Percentiles rank a stretch among this genome's conserved stretches.
Conservation (phyloP, 2,888 invertebrate species). For the Octonoba sinensis region DNA sequence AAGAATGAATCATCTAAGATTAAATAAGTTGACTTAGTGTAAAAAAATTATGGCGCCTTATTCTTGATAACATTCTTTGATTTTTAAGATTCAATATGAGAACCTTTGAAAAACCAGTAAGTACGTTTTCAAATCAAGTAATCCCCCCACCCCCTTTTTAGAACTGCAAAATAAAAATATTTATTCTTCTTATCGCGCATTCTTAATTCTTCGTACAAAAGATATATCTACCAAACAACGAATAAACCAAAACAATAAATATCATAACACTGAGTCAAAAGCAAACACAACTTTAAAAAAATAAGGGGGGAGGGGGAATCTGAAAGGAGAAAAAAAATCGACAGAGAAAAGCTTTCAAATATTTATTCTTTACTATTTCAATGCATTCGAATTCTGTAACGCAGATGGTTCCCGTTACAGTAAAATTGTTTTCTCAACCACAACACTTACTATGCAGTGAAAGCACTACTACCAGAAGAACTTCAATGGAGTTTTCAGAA, state of each 20-base stretch:
- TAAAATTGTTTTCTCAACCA: constrained; percentile 19
- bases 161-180: too few species aligned
- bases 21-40: too few species aligned
- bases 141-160: too few species aligned
- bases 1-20: too few species aligned
- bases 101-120: background rate
- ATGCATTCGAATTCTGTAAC: constrained; percentile 10
- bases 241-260: background rate
- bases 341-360: constrained; percentile 14
- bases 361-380: constrained; percentile 18
- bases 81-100: too few species aligned
- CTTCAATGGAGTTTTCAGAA: too few species aligned
- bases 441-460: constrained; percentile 18
- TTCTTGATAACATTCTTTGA: too few species aligned
- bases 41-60: too few species aligned
- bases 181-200: background rate
- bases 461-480: background rate
- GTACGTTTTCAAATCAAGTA: too few species aligned
- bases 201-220: background rate
- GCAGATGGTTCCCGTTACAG: constrained; percentile 19
- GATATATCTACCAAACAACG: background rate
- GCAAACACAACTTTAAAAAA: background rate
- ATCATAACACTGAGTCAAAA: background rate
- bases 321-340: background rate
- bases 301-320: too few species aligned